Conservation (phyloP, 2,888 invertebrate species). For the Idaea straminata region DNA sequence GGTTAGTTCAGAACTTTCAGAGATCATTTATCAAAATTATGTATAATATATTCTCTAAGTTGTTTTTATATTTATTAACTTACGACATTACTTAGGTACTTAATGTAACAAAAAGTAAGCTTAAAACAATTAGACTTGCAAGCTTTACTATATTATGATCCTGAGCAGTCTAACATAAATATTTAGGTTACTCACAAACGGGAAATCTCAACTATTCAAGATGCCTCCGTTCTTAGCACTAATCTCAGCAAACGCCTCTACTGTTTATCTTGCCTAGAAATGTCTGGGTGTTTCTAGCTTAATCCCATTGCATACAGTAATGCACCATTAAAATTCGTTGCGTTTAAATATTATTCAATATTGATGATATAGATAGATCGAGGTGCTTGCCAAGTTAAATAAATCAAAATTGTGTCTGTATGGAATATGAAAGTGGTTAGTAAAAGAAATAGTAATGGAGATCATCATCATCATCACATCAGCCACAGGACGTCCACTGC, state of each 20-base stretch:
- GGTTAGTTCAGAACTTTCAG: too few relatives aligned
- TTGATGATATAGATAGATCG: constrained; percentile 16
- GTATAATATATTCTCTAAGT: too few relatives aligned
- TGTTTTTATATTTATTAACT: too few relatives aligned
- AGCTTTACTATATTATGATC: constrained; percentile 14
- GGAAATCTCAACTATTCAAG: constrained; percentile 59
- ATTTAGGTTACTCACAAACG: constrained; percentile 56
- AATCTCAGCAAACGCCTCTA: constrained; percentile 65
- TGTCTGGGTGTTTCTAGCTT: constrained; percentile 53
- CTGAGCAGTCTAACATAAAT: constrained; percentile 35
- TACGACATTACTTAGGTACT: too few relatives aligned
- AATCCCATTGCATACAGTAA: constrained; percentile 63
- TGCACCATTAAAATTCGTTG: constrained; percentile 60
- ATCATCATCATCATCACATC: too few relatives aligned
- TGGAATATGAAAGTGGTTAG: not conserved
- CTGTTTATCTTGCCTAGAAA: constrained; percentile 73
- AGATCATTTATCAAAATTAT: too few relatives aligned
- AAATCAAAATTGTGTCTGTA: not conserved
- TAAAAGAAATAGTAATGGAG: too few relatives aligned
- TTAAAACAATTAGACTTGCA: constrained; percentile 11
- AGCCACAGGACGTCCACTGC: too few relatives aligned
- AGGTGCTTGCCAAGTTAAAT: constrained; percentile 2
- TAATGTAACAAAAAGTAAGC: too few relatives aligned
- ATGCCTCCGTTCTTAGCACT: constrained; percentile 58
- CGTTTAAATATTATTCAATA: constrained; percentile 32